phyloP scores from a whole-genome alignment of 2,113 vertebrate genomes.

The Atherinomorus stipes region DNA sequence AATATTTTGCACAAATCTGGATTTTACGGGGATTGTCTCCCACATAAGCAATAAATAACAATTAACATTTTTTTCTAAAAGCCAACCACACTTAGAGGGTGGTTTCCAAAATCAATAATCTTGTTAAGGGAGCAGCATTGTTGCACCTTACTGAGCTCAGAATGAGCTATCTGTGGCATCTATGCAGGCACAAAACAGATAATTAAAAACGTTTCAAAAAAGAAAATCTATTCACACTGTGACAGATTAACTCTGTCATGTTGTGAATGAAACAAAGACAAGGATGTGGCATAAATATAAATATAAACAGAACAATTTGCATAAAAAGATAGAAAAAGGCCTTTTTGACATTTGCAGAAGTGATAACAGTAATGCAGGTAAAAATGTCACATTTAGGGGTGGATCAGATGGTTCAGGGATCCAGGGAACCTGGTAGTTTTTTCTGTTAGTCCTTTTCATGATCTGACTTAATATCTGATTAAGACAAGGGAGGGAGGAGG shows the following conservation, averaged over 20 bases:
- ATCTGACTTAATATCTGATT: background rate
- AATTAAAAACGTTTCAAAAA: conserved; percentile 35
- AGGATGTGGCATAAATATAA: conserved; percentile 31
- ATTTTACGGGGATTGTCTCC: conserved; percentile 31
- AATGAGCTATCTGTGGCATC: conserved; percentile 54
- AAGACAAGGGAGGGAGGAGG: no score
- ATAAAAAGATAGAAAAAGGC: background rate
- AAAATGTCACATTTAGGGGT: conserved; percentile 50
- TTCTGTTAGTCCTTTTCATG: background rate
- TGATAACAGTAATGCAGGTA: conserved; percentile 32
- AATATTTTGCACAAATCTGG: conserved; percentile 18
- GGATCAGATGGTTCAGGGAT: conserved; percentile 3
- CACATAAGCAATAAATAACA: conserved; percentile 56
- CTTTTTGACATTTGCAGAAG: conserved; percentile 7
- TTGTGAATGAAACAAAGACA: conserved; percentile 31
- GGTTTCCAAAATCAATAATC: conserved; percentile 75
- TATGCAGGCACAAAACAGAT: conserved; percentile 30
- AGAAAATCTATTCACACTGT: conserved; percentile 41
- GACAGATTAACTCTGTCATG: conserved; percentile 54
- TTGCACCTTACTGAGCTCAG: conserved; percentile 54
- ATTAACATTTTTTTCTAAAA: conserved; percentile 63
- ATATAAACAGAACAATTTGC: conserved; percentile 11
- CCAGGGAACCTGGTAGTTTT: background rate
- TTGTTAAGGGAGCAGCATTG: conserved; percentile 63
- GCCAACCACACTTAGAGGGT: conserved; percentile 35